A percentile compares a stretch with the other conserved stretches of the same genome.
These are phyloP conservation scores for Dromiciops gliroides DNA, from an alignment of 2,113 vertebrate species.

Conservation along the genomic window DNA sequence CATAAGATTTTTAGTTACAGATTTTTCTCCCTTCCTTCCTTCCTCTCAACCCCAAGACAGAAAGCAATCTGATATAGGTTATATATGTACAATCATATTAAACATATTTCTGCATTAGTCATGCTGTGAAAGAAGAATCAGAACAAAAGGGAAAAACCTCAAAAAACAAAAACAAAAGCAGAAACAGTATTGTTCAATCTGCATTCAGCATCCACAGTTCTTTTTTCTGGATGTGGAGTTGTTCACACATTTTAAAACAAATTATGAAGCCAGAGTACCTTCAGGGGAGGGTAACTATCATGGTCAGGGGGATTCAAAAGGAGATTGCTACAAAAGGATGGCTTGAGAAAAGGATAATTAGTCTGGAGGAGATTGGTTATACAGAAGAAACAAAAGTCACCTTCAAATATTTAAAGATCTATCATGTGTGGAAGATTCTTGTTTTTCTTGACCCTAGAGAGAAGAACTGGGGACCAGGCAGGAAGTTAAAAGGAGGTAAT, in stretches of 20 bases:
- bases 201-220: too few relatives aligned
- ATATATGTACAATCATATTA: too few relatives aligned
- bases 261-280: not conserved
- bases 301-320: not conserved
- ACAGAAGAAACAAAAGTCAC: not conserved
- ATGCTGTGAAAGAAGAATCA: too few relatives aligned
- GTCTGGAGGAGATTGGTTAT: not conserved
- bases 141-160: too few relatives aligned
- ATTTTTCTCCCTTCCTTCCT: too few relatives aligned
- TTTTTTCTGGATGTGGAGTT: too few relatives aligned
- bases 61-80: too few relatives aligned
- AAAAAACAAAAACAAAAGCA: too few relatives aligned
- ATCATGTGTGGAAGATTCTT: not conserved
- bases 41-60: too few relatives aligned
- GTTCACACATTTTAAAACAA: not conserved
- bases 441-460: not conserved
- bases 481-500: not conserved
- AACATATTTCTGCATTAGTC: too few relatives aligned
- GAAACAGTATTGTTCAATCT: too few relatives aligned
- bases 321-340: not conserved
- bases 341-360: not conserved
- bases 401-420: not conserved
- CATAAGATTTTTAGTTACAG: too few relatives aligned
- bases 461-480: not conserved
- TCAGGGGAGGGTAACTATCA: not conserved